A percentile compares a stretch with the other conserved stretches of the same genome.
phyloP scores from a whole-genome alignment of 2,113 vertebrate genomes.

The Pelecanoides urinatrix region DNA sequence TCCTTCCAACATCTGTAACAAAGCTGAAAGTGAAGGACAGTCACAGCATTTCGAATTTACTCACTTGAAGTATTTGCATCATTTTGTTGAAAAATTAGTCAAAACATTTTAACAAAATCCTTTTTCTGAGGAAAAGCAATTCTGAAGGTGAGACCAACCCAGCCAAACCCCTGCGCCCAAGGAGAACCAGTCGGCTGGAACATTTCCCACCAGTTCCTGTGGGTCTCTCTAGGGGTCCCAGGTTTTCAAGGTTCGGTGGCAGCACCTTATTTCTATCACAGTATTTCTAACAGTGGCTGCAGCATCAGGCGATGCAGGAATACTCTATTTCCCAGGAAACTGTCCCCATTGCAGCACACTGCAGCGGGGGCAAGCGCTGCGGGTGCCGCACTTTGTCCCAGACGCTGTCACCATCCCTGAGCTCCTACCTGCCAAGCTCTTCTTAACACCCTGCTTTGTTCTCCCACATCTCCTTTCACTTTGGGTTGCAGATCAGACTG shows the following conservation, averaged over 20 bases:
- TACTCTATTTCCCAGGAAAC: background rate
- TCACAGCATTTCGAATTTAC: background rate
- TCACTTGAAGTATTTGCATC: background rate
- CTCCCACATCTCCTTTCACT: background rate
- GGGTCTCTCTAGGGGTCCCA: background rate
- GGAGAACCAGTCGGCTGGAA: rapidly evolving
- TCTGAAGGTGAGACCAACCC: background rate
- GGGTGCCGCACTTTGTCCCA: too few relatives aligned
- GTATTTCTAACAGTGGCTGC: background rate
- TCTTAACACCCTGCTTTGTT: background rate
- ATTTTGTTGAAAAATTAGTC: background rate
- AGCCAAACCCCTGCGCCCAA: background rate
- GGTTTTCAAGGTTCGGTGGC: background rate
- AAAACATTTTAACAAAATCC: background rate
- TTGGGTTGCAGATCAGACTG: rapidly evolving
- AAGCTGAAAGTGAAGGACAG: background rate
- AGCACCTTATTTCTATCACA: too few relatives aligned
- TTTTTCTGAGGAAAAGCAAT: background rate
- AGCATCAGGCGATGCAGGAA: background rate
- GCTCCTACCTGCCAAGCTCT: background rate
- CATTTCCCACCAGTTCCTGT: background rate
- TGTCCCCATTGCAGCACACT: background rate
- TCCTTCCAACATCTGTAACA: rapidly evolving
- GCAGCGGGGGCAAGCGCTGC: rapidly evolving
- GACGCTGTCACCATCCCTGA: background rate